Evolutionary conservation across 2,888 invertebrate species (phyloP).

Genomic region (Sepioteuthis lessoniana): DNA sequence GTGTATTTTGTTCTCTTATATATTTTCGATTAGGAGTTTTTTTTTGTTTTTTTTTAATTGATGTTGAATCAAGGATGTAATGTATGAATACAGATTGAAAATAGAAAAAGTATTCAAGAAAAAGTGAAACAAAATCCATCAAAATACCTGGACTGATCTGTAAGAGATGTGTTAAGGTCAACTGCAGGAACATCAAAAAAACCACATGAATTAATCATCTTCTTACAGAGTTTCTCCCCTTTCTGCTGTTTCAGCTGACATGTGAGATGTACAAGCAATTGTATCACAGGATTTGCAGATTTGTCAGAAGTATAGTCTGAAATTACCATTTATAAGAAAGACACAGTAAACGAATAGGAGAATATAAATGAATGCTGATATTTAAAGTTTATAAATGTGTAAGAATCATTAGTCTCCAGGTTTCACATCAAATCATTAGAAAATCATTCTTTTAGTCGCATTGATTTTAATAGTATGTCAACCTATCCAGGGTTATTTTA

Average conservation of each 20-base stretch:
- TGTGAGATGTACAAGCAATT: background rate
- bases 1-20: too few relatives aligned
- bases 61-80: background rate
- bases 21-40: too few relatives aligned
- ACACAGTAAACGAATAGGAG: background rate
- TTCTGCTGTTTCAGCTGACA: background rate
- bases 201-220: background rate
- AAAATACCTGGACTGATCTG: background rate
- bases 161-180: background rate
- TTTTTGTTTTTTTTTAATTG: background rate
- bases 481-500: too few relatives aligned
- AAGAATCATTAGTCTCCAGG: background rate
- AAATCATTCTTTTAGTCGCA: background rate
- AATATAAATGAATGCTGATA: background rate
- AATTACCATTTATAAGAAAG: background rate
- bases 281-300: background rate
- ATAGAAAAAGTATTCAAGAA: background rate
- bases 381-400: background rate
- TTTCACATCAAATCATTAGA: background rate
- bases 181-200: background rate
- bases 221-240: conserved; percentile 34
- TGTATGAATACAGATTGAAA: background rate
- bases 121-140: background rate
- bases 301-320: background rate
- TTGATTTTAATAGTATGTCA: too few relatives aligned